A percentile compares a stretch with the other conserved stretches of the same genome.
Conservation (phyloP, 2,113 vertebrate species). For the Protomyctophum bolini region DNA sequence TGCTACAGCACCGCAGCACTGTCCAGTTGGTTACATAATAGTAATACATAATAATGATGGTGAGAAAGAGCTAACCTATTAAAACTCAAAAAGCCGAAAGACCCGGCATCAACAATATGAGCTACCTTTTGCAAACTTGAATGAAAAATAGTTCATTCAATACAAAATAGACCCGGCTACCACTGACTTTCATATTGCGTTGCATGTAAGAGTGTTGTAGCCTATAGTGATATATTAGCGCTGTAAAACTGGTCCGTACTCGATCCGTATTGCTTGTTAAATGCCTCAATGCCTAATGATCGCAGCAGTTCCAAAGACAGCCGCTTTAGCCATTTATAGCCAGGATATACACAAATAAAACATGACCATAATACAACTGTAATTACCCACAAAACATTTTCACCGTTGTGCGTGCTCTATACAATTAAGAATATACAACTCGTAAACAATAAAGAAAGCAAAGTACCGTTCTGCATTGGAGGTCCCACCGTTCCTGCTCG, state of each 20-base stretch:
- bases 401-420: rapidly evolving
- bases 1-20: background rate
- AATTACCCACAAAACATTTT: background rate
- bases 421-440: background rate
- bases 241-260: background rate
- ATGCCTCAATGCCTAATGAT: background rate
- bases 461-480: slow-evolving; percentile 46
- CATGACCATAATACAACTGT: background rate
- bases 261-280: too few species aligned
- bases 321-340: slow-evolving; percentile 33
- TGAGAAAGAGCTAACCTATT: slow-evolving; percentile 26
- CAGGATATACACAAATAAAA: background rate
- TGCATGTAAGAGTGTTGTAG: background rate
- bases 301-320: slow-evolving; percentile 33
- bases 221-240: background rate
- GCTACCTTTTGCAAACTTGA: background rate
- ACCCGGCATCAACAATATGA: background rate
- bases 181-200: background rate
- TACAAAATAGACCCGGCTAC: background rate
- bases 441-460: background rate
- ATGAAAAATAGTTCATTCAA: background rate
- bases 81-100: background rate
- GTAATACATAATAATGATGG: slow-evolving; percentile 30
- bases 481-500: slow-evolving; percentile 36
- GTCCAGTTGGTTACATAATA: slow-evolving; percentile 52